phyloP scores from a whole-genome alignment of 2,888 invertebrate genomes.

The Tricholauxania praeusta region DNA sequence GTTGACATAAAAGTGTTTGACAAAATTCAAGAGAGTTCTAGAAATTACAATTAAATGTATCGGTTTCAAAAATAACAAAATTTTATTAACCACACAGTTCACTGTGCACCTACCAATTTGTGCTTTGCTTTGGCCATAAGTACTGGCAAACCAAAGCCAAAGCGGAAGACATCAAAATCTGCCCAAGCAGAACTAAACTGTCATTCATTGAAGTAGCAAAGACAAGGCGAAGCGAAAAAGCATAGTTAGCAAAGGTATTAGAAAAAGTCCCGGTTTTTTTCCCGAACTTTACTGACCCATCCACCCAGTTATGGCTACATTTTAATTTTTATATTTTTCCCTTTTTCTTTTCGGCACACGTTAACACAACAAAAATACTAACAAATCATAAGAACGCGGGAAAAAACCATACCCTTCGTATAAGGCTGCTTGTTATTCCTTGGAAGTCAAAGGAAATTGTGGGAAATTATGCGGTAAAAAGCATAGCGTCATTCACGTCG shows the following conservation, averaged over 20 bases:
- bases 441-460: too few species aligned
- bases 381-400: not conserved
- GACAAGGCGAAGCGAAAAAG: too few species aligned
- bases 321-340: not conserved
- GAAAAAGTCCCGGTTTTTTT: not conserved
- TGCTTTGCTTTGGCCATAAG: not conserved
- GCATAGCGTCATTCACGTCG: not conserved
- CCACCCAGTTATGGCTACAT: not conserved
- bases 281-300: not conserved
- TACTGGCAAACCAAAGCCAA: not conserved
- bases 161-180: constrained; percentile 1
- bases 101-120: too few species aligned
- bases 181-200: constrained; percentile 2
- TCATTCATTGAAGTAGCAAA: too few species aligned
- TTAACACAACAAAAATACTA: not conserved
- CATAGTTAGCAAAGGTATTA: constrained; percentile 3
- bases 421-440: not conserved
- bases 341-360: too few species aligned
- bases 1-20: too few species aligned
- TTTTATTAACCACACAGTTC: too few species aligned
- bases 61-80: too few species aligned
- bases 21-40: too few species aligned
- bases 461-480: too few species aligned
- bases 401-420: not conserved
- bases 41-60: too few species aligned